Conservation (phyloP, 2,888 invertebrate species). For the Leucophenga montana region DNA sequence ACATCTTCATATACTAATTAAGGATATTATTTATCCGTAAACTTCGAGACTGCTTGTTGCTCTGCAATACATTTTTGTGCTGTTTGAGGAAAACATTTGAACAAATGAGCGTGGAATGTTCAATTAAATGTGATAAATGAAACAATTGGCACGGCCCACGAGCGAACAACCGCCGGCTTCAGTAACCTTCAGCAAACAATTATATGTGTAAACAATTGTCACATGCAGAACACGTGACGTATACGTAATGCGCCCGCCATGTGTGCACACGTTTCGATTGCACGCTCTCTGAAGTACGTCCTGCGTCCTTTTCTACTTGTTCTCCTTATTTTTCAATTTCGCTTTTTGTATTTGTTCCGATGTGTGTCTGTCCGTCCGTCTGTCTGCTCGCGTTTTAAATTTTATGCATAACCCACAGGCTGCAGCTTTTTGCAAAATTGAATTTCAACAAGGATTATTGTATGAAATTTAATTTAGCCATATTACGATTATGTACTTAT, state of each 20-base stretch:
- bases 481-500: too few relatives aligned
- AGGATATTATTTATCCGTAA: too few relatives aligned
- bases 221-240: slow-evolving; percentile 7
- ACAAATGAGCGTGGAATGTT: slow-evolving; percentile 12
- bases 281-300: neutral
- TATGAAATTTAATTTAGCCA: too few relatives aligned
- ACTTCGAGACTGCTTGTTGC: too few relatives aligned
- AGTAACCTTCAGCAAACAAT: slow-evolving; percentile 41
- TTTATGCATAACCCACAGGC: too few relatives aligned
- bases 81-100: neutral
- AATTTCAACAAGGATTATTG: too few relatives aligned
- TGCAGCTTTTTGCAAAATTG: too few relatives aligned
- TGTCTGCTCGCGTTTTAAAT: neutral
- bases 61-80: too few relatives aligned
- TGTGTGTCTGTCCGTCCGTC: neutral
- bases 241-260: slow-evolving; percentile 9
- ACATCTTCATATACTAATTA: too few relatives aligned
- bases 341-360: too few relatives aligned
- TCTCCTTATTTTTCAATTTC: too few relatives aligned
- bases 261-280: slow-evolving; percentile 27
- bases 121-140: slow-evolving; percentile 56
- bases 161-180: slow-evolving; percentile 35
- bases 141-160: slow-evolving; percentile 53
- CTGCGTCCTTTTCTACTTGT: neutral
- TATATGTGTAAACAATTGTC: slow-evolving; percentile 32